Evolutionary conservation across 2,113 vertebrate species (phyloP).

Genomic region (Dascyllus trimaculatus): DNA sequence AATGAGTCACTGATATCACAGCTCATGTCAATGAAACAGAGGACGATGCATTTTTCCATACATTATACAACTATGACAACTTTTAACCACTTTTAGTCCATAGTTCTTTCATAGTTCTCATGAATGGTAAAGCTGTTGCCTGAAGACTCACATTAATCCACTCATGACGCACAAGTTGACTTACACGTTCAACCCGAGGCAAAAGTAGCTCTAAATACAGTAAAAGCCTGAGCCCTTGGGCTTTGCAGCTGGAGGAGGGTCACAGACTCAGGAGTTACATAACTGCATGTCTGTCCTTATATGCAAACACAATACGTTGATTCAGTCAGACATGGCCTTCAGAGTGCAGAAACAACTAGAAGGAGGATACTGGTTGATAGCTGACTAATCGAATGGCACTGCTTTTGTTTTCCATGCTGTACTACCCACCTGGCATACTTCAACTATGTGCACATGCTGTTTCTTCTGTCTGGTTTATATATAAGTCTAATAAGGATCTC

Average conservation of each 20-base stretch:
- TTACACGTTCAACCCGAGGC: not conserved
- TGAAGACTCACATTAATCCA: not conserved
- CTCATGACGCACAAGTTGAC: conserved; percentile 6
- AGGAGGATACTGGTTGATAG: not conserved
- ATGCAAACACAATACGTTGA: conserved; percentile 8
- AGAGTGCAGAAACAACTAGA: not conserved
- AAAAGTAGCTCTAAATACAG: conserved; percentile 21
- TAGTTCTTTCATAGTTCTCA: not conserved
- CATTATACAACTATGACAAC: not conserved
- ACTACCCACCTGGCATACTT: not conserved
- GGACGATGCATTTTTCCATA: not conserved
- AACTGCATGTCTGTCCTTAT: not conserved
- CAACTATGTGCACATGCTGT: not conserved
- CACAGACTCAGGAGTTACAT: conserved; percentile 29
- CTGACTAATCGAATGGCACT: not conserved
- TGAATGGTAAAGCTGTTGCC: conserved; percentile 7
- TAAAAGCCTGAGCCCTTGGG: conserved; percentile 4
- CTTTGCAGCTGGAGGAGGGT: conserved; percentile 20
- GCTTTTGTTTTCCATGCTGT: not conserved
- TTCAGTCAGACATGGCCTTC: not conserved
- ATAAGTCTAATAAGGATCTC: not conserved
- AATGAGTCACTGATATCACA: not conserved
- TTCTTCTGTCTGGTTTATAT: not conserved
- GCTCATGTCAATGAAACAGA: not conserved
- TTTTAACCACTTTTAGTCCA: not conserved